Evolutionary conservation across 2,888 invertebrate genomes (phyloP).

Genomic region (Sesamia inferens): DNA sequence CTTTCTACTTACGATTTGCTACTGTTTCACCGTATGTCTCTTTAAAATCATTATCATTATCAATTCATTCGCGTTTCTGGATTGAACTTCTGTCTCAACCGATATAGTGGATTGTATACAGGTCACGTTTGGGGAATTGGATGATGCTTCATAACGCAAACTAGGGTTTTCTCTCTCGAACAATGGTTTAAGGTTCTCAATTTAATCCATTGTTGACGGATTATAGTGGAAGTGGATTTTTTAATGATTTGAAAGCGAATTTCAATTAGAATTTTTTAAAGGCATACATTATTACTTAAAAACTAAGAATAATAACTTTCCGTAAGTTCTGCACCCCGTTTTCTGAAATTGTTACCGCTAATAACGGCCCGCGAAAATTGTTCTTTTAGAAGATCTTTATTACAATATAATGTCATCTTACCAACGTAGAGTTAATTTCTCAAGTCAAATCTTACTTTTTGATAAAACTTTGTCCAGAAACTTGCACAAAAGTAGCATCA

Average conservation of each 20-base stretch:
- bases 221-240: constrained; percentile 23
- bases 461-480: constrained; percentile 18
- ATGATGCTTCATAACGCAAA: constrained; percentile 32
- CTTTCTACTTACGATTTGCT: not conserved
- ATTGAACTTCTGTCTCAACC: constrained; percentile 24
- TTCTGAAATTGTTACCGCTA: not conserved
- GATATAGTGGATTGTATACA: not conserved
- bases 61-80: too few species aligned
- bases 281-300: too few species aligned
- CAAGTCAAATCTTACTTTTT: constrained; percentile 17
- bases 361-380: constrained; percentile 22
- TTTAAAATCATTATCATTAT: too few species aligned
- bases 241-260: constrained; percentile 3
- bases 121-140: constrained; percentile 41
- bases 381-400: constrained; percentile 9
- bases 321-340: too few species aligned
- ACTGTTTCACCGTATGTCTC: not conserved
- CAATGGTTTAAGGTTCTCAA: constrained; percentile 26
- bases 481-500: constrained; percentile 5
- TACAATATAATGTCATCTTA: constrained; percentile 7
- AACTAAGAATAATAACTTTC: too few species aligned
- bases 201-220: constrained; percentile 36
- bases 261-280: not conserved
- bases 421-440: constrained; percentile 29
- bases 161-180: constrained; percentile 36